Evolutionary conservation across 1,140 invertebrate genomes (phyloP), one percentile per base, ranked within the genome.

Genomic region (Ctenoplectra terminalis): DNA sequence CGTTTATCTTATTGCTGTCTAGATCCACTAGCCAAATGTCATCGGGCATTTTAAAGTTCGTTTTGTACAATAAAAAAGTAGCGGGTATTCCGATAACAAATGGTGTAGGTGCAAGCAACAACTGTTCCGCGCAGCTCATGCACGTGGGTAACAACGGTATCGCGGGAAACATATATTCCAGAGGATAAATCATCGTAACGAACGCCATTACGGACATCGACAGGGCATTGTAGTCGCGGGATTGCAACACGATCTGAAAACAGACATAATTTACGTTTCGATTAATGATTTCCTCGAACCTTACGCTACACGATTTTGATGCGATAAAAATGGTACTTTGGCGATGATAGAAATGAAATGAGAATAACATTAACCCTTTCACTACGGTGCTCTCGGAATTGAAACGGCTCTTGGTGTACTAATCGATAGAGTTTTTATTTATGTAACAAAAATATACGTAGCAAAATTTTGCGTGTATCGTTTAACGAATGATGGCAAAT

Each of bases 91-190:
- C 99, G 90, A 99, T 99, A 40, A 99, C 98, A 94, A 97, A 99
- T 3, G 99, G 99, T 40, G 99, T 99, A 26, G 99, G 99, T 13
- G 99, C 99, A 29, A 99, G 94, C 20, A 99, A 94, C 54, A 99
- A 94, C 95, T 99, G 99, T 95, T 99, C 99, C 2, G 99, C 99
- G 93, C 97, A 99, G 90, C 96, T 98, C 98, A 99, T 99, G 93
- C 98, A 99, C 23, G 98, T 98, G 52, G 99, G 99, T 82, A 99
- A 94, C 60, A 99, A 94, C 13, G 99, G 99, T 91, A 99, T 99
- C 11, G 99, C 98, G 48, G 99, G 99, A 94, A 99, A 99, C 99
- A 99, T 99, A 94, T 99, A 99, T 95, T 99, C 99, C 88, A 99
- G 94, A 3, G 99, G 99, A 94, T 99, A 99, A 64, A 99, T 96